These are phyloP conservation scores for Hippocampus zosterae DNA, from an alignment of 2,113 vertebrate species.

Conservation along the genomic window DNA sequence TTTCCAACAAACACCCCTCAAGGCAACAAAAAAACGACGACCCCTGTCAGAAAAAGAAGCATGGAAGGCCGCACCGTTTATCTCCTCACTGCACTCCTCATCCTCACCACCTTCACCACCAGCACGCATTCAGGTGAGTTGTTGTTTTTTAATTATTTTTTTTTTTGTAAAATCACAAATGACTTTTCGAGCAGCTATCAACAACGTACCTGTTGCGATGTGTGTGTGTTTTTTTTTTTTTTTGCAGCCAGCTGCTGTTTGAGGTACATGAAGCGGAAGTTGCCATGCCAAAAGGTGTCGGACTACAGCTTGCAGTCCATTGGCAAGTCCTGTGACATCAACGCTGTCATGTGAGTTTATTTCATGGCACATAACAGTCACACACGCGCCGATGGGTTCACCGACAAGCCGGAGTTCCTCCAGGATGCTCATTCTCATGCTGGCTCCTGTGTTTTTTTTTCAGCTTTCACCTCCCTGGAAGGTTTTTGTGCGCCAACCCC, in stretches of 20 bases:
- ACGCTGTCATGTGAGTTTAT: slow-evolving; percentile 64
- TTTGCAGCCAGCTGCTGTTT: slow-evolving; percentile 62
- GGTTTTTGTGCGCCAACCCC: slow-evolving; percentile 60
- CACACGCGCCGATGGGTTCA: neutral
- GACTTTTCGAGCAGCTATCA: neutral
- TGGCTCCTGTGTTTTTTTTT: neutral
- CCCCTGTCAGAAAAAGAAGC: neutral
- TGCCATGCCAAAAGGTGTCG: slow-evolving; percentile 27
- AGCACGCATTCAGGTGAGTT: slow-evolving; percentile 44
- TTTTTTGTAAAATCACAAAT: neutral
- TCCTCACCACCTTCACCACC: slow-evolving; percentile 28
- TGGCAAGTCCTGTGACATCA: slow-evolving; percentile 56
- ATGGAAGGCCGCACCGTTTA: slow-evolving; percentile 31
- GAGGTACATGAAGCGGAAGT: slow-evolving; percentile 12
- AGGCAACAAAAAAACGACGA: neutral
- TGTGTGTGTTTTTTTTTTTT: slow-evolving; percentile 6
- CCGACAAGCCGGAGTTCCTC: neutral
- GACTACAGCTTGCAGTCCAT: slow-evolving; percentile 57
- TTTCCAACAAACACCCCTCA: neutral
- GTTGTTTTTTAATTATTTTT: too few species aligned
- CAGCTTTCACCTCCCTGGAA: neutral
- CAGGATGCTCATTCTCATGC: neutral
- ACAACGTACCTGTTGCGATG: too few species aligned
- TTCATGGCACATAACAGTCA: neutral
- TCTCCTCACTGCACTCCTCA: slow-evolving; percentile 14